These are phyloP conservation scores for Eupeodes corollae DNA, from an alignment of 1,140 invertebrate genomes.

Conservation along the genomic window DNA sequence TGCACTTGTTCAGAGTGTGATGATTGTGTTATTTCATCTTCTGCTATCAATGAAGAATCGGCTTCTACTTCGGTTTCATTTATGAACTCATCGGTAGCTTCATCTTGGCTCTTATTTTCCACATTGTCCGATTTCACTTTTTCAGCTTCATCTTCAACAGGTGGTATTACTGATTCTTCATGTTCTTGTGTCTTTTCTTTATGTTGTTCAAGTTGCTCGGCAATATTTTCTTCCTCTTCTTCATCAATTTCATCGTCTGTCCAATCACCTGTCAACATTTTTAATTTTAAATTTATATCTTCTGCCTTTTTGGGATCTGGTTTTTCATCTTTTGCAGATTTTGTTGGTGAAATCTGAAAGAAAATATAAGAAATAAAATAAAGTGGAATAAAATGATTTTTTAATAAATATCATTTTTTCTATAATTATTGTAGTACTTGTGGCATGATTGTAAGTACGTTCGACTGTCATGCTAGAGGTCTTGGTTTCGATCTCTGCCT, in stretches of 20 bases:
- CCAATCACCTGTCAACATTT: constrained; percentile 34
- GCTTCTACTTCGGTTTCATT: no score
- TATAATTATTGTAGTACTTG: no score
- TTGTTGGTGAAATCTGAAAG: neutral
- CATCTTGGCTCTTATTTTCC: no score
- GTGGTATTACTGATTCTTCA: neutral
- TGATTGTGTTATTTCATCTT: constrained; percentile 5
- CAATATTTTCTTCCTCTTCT: constrained; percentile 16
- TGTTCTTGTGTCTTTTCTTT: constrained; percentile 1
- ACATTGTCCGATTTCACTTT: neutral
- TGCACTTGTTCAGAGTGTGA: neutral
- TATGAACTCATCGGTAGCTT: no score
- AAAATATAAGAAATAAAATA: no score
- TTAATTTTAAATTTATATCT: constrained; percentile 30
- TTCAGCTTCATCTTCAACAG: no score
- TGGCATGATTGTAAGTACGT: no score
- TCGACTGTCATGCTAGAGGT: no score
- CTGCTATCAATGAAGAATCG: neutral
- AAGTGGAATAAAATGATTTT: neutral
- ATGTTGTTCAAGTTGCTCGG: constrained; percentile 1
- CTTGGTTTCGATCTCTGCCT: no score
- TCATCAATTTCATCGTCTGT: constrained; percentile 30
- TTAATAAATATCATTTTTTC: neutral
- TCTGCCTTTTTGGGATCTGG: constrained; percentile 10
- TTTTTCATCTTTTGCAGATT: neutral